Base-by-base conservation (phyloP, 2,888 invertebrate species). In the Geophilus truncorum region DNA sequence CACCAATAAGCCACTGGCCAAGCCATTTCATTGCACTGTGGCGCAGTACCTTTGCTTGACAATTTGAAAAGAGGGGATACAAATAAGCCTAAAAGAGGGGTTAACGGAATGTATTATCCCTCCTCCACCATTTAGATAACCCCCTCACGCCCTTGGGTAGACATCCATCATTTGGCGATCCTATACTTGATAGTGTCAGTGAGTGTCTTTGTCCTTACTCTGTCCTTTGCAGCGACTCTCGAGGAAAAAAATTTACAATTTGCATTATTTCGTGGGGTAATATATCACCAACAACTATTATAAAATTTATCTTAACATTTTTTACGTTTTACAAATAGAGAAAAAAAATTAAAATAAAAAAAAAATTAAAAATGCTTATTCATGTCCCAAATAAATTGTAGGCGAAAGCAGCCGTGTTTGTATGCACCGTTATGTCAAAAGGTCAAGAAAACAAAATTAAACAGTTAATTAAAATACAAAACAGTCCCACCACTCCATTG, bases 171-270 rank as follows among this genome's bases (percentile, higher is more conserved):
- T 62, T 62, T n/a, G 57, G 57, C 21, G 57, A 62, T 62, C 57
- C 57, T 62, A 62, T 62, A 23, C 23, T 62, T 21, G 57, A 62
- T 62, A 62, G 57, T 62, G 57, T 62, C 57, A 62, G 57, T 62
- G 57, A 62, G 57, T 62, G 57, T 62, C 57, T 62, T 62, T 62
- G 57, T 62, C 57, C 57, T 62, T 62, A 62, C 57, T 62, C 57
- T 62, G 57, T 62, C 57, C 57, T 62, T 62, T 62, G 57, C 57
- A 62, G 57, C 21, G 10, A 23, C 57, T 10, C 57, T 21, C 18
- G 21, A 10, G 57, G 23, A 62, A 62, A 62, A 62, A 62, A 40
- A 40, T 15, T n/a, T n/a, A 18, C 21, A 23, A 62, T 62, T 62
- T 62, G 57, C 57, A 62, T 62, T 62, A 23, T 62, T 62, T 62